Evolutionary conservation across 2,888 invertebrate species (phyloP), one percentile per base, ranked within the genome.

Genomic region (Hyalella azteca): DNA sequence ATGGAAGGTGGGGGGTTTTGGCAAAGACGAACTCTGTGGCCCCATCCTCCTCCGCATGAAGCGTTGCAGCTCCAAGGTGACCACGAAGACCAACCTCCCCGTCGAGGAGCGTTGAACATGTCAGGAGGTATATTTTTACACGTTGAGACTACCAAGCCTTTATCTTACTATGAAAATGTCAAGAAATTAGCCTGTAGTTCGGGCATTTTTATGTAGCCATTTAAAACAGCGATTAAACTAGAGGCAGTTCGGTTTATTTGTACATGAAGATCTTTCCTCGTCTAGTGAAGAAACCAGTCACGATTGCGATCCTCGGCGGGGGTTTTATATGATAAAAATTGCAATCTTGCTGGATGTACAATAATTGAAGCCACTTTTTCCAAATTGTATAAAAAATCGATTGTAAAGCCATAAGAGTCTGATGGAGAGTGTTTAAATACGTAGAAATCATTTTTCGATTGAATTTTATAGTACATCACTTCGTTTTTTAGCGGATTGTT

Each of bases 1-100:
- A 41, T 26, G 22, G 75, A 45, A 7, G 75, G 75, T 2, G 75
- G 45, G 9, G 75, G 75, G 75, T 75, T 75, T 2, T 7, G 5
- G 29, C 75, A 75, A 29, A 13, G 40, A 22, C 75, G 40, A 41
- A 45, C 75, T 39, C 75, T 41, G 45, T 26, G 36, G 29, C 75
- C 75, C 40, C 45, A 45, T 75, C 41, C 75, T 19, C 41, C 40
- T 26, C 75, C 75, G 29, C 75, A 75, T 5, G 75, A 39, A 39
- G 19, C 45, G 22, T 75, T 75, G 45, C 75, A 75, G 26, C 2
- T 75, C 75, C 75, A 75, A n/a, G 40, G 13, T 26, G 75, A 75
- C 75, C 75, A 75, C 5, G 75, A 19, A 26, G 75, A 45, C 75
- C 75, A 75, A 7, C 45, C 75, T 19, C 75, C 75, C n/a, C n/a